phyloP scores from a whole-genome alignment of 1,140 invertebrate species.

The Telenomus remus region DNA sequence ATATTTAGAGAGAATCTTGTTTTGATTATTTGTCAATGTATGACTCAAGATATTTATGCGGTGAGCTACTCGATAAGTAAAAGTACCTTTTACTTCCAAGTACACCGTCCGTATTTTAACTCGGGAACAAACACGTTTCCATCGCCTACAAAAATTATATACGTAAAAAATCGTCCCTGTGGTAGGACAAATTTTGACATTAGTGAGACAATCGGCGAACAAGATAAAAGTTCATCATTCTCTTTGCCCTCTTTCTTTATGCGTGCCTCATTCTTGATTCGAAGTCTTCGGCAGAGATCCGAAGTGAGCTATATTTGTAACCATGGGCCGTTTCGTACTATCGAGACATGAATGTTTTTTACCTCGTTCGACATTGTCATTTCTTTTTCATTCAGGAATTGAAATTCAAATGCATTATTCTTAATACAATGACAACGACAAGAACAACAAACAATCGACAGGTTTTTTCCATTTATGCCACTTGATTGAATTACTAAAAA shows the following conservation, averaged over 20 bases:
- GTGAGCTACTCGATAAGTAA: constrained; percentile 59
- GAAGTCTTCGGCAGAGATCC: too few relatives aligned
- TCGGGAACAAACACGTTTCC: constrained; percentile 54
- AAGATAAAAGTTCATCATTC: constrained; percentile 40
- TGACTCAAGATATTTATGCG: constrained; percentile 50
- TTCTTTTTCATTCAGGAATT: constrained; percentile 31
- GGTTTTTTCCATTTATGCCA: constrained; percentile 3
- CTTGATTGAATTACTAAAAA: constrained; percentile 25
- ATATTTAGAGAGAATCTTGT: too few relatives aligned
- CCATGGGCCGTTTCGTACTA: constrained; percentile 18
- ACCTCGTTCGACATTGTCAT: constrained; percentile 30
- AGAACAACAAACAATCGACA: constrained; percentile 7
- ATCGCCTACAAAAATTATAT: constrained; percentile 58
- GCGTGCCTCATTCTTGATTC: neutral
- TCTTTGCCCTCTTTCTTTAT: constrained; percentile 7
- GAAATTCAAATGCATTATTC: constrained; percentile 27
- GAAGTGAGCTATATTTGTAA: constrained; percentile 23
- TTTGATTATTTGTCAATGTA: neutral
- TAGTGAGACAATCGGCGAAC: constrained; percentile 22
- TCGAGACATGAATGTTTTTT: constrained; percentile 30
- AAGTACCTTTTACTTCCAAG: constrained; percentile 59
- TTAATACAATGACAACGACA: constrained; percentile 22
- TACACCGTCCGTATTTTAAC: constrained; percentile 56
- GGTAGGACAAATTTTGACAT: constrained; percentile 27
- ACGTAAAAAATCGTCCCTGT: constrained; percentile 45